phyloP scores from a whole-genome alignment of 2,888 invertebrate genomes.

The Epistrophe eligans region DNA sequence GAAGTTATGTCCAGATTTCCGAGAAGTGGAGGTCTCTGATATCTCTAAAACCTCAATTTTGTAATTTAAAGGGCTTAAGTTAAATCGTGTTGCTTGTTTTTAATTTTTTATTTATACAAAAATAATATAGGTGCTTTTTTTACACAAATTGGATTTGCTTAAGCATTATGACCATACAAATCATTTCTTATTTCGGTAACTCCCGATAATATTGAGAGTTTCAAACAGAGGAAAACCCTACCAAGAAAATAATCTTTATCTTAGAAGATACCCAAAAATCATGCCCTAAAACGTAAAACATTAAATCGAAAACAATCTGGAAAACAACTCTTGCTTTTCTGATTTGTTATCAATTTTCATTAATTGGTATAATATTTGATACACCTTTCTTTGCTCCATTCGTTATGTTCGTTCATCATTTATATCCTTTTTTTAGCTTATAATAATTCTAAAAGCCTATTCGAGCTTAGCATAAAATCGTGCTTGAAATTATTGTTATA shows the following conservation, averaged over 20 bases:
- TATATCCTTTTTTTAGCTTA: background rate
- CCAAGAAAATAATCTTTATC: background rate
- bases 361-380: too few relatives aligned
- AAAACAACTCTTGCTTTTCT: background rate
- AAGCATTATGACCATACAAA: background rate
- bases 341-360: background rate
- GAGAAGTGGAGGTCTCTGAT: background rate
- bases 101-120: too few relatives aligned
- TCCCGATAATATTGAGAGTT: background rate
- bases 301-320: background rate
- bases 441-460: background rate
- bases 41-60: background rate
- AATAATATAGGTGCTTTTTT: too few relatives aligned
- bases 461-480: background rate
- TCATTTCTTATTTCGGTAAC: background rate
- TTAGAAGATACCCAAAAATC: background rate
- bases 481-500: background rate
- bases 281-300: background rate
- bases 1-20: background rate
- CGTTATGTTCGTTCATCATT: background rate
- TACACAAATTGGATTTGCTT: background rate
- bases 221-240: background rate
- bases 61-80: background rate
- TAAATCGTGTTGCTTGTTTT: too few relatives aligned
- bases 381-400: too few relatives aligned